Evolutionary conservation across 2,113 vertebrate species (phyloP), one percentile per base, ranked within the genome.

Genomic region (Hydropotes inermis): DNA sequence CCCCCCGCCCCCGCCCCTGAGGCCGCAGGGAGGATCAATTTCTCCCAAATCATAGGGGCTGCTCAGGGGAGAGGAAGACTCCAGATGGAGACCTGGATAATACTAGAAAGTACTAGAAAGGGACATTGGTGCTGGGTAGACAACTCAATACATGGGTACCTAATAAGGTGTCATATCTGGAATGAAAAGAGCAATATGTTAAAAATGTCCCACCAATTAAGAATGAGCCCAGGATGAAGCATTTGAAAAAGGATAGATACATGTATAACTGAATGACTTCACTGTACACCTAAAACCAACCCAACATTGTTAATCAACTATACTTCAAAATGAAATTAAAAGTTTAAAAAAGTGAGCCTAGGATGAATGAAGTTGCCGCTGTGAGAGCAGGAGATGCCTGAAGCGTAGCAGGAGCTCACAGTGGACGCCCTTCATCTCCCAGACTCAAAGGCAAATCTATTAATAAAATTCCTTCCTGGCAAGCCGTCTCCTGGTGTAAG

Each of bases 391-490:
- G 12, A 88, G 27, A 6, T 74, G 55, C 28, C 15, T 21, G 61
- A 57, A 16, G 25, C 45, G 2, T 1, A 8, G 76, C 50, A 28
- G 54, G 61, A 85, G 19, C 39, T 33, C 19, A 1, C 9, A n/a
- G 52, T 11, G 5, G 17, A 0, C 43, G 94, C 55, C 95, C 96
- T 98, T 96, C 50, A 3, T 30, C 64, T 87, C 91, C 74, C 70
- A 92, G 55, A 84, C 83, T 94, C 97, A 98, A 97, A 97, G 97
- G 82, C 97, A 94, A 89, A 89, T 87, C 97, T 98, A 97, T 98
- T 98, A 95, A 98, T 94, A 89, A 55, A 55, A 87, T 79, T 64
- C 78, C 91, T 96, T 94, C 93, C 94, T 95, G 97, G 96, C 95
- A 79, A 89, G 58, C 88, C 0, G 2, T 52, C 89, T 96, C 95